These are phyloP conservation scores for Aethes cnicana DNA, from an alignment of 2,888 invertebrate genomes.

Conservation along the genomic window DNA sequence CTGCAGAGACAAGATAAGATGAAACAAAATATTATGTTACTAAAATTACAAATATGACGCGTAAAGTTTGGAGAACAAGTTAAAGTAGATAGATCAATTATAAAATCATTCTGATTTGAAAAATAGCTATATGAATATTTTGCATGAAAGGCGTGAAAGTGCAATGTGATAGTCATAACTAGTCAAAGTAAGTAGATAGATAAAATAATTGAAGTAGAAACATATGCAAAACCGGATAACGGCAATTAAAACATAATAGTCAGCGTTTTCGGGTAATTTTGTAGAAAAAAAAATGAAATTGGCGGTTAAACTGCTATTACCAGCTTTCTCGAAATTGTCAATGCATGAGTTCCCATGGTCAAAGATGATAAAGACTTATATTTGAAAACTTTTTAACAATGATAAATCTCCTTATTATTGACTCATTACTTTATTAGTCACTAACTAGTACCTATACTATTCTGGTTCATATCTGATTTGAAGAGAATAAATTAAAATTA, in stretches of 20 bases:
- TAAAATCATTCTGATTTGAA: too few species aligned
- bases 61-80: too few species aligned
- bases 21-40: too few species aligned
- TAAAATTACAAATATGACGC: too few species aligned
- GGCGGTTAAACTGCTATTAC: slow-evolving; percentile 33
- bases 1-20: too few species aligned
- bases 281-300: slow-evolving; percentile 10
- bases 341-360: slow-evolving; percentile 33
- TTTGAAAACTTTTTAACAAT: background rate
- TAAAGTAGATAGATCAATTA: too few species aligned
- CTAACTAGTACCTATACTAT: too few species aligned
- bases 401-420: background rate
- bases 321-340: slow-evolving; percentile 30
- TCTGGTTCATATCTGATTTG: background rate
- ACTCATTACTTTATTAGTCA: too few species aligned
- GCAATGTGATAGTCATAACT: too few species aligned
- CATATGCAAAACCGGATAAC: background rate
- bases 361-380: slow-evolving; percentile 12
- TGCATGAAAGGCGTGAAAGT: too few species aligned
- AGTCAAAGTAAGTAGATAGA: too few species aligned
- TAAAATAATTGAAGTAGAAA: background rate
- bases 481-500: background rate
- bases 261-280: slow-evolving; percentile 21
- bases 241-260: slow-evolving; percentile 20
- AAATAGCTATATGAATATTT: too few species aligned